Evolutionary conservation across 92 coral and sea anemone species (phyloP).

Genomic region (Actinernus sp.): DNA sequence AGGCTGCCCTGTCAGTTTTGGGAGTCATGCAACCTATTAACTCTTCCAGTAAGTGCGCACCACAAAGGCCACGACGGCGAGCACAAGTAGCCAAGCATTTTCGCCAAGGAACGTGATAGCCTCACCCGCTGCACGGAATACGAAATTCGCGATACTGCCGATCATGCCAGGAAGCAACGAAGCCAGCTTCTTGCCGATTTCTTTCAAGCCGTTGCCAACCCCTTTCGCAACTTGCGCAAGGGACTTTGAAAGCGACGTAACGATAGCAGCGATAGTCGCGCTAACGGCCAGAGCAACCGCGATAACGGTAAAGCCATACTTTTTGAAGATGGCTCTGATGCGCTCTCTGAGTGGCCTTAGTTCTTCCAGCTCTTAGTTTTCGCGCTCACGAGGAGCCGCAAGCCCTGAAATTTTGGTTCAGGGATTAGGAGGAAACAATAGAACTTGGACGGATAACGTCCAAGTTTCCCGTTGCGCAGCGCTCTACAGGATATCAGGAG

Average conservation of each 20-base stretch:
- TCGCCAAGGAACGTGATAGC: conserved; percentile 1
- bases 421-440: too few species aligned
- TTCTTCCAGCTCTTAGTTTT: neutral
- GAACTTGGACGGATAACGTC: too few species aligned
- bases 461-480: too few species aligned
- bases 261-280: conserved; percentile 1
- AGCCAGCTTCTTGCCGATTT: conserved; percentile 1
- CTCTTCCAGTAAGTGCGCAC: neutral
- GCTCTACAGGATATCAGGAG: too few species aligned
- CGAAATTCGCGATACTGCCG: conserved; percentile 7
- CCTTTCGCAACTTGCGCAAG: neutral
- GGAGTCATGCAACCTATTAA: neutral
- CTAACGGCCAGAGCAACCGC: neutral
- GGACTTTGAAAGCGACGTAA: neutral
- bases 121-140: neutral
- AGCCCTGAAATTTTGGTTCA: too few species aligned
- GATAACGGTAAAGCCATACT: conserved; percentile 3
- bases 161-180: neutral
- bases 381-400: too few species aligned
- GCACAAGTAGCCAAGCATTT: conserved; percentile 6
- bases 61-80: neutral
- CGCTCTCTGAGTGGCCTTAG: conserved; percentile 2
- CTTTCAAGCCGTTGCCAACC: conserved; percentile 1
- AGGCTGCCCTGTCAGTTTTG: too few species aligned
- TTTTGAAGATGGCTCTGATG: conserved; percentile 1